These are phyloP conservation scores for Eristalis arbustorum DNA, from an alignment of 2,888 invertebrate species.

Conservation along the genomic window DNA sequence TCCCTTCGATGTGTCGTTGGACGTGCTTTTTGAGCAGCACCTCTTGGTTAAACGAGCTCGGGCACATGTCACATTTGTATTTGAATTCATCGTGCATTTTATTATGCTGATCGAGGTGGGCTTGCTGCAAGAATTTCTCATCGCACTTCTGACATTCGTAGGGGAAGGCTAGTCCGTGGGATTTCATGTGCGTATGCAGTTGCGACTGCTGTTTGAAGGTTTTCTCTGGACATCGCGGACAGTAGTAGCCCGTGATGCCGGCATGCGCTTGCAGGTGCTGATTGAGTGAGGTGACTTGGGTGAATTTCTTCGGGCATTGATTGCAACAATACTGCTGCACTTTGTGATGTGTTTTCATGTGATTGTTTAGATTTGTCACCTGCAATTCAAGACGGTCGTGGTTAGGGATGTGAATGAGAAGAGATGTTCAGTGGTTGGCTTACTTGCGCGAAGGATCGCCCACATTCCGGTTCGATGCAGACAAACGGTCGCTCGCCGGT, in stretches of 20 bases:
- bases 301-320: conserved; percentile 80
- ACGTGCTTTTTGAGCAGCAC: conserved; percentile 79
- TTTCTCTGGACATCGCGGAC: conserved; percentile 80
- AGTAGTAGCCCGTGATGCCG: conserved; percentile 79
- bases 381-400: conserved; percentile 55
- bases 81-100: conserved; percentile 80
- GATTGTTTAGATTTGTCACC: conserved; percentile 80
- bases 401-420: background rate
- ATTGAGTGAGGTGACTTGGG: conserved; percentile 80
- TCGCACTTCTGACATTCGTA: conserved; percentile 80
- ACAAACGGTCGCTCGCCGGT: conserved; percentile 80
- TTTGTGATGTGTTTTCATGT: conserved; percentile 81
- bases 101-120: conserved; percentile 80
- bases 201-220: conserved; percentile 80
- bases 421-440: conserved; percentile 5
- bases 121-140: conserved; percentile 80
- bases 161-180: conserved; percentile 79
- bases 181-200: conserved; percentile 80
- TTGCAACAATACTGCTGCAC: conserved; percentile 80
- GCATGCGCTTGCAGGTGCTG: conserved; percentile 80
- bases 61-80: conserved; percentile 80
- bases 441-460: conserved; percentile 80
- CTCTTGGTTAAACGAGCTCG: conserved; percentile 80
- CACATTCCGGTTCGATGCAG: conserved; percentile 80
- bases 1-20: conserved; percentile 80